phyloP scores from a whole-genome alignment of 2,113 vertebrate genomes.

The Neogale vison region DNA sequence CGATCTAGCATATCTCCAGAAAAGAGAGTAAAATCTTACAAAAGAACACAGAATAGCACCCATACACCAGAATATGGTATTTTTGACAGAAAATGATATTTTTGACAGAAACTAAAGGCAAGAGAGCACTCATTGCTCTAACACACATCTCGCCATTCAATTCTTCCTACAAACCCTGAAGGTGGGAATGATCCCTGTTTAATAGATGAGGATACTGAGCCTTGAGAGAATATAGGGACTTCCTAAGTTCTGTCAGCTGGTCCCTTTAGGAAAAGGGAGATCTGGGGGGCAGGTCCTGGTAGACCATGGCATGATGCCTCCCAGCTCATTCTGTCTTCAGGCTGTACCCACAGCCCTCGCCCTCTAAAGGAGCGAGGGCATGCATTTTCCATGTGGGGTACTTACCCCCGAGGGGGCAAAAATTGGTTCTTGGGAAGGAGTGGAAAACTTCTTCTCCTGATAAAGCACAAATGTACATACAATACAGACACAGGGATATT shows the following conservation, averaged over 20 bases:
- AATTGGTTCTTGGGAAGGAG: background rate
- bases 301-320: rapidly evolving
- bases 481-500: background rate
- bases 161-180: background rate
- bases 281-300: background rate
- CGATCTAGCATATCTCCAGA: background rate
- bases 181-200: background rate
- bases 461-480: background rate
- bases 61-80: background rate
- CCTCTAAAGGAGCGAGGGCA: background rate
- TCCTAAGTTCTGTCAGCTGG: background rate
- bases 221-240: background rate
- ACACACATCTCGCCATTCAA: background rate
- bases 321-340: background rate
- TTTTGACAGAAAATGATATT: background rate
- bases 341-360: no score
- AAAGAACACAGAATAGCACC: background rate
- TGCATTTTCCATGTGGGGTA: rapidly evolving
- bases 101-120: background rate
- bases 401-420: background rate
- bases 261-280: background rate
- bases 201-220: background rate
- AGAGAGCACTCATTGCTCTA: background rate
- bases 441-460: background rate
- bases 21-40: background rate